Evolutionary conservation across 2,888 invertebrate genomes (phyloP).

Genomic region (Elmis aenea): DNA sequence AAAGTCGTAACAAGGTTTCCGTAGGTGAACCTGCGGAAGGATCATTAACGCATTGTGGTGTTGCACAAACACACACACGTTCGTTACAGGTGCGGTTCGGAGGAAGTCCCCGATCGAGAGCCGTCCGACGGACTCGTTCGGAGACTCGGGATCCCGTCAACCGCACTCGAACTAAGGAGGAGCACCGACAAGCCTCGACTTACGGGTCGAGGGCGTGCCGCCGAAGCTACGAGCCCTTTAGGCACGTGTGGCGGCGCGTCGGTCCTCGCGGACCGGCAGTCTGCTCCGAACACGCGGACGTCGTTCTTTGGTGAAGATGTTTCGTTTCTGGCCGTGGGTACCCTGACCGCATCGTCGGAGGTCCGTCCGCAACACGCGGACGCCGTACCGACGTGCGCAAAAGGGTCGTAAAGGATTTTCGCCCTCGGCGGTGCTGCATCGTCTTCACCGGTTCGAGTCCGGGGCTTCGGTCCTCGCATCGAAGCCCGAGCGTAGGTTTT

Average conservation of each 20-base stretch:
- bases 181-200: background rate
- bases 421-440: background rate
- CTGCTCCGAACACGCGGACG: too few relatives aligned
- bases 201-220: background rate
- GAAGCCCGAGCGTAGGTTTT: too few relatives aligned
- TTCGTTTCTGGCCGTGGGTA: too few relatives aligned
- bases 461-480: too few relatives aligned
- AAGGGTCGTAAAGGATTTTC: too few relatives aligned
- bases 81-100: background rate
- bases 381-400: too few relatives aligned
- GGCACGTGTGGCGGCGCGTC: background rate
- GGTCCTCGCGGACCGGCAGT: too few relatives aligned
- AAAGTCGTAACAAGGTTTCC: constrained; percentile 64
- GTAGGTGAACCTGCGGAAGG: constrained; percentile 59
- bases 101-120: background rate
- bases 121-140: constrained; percentile 49
- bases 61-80: constrained; percentile 60
- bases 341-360: too few relatives aligned
- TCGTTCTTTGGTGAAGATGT: too few relatives aligned
- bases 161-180: background rate
- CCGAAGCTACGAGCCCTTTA: background rate
- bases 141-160: constrained; percentile 54
- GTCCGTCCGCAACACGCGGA: too few relatives aligned
- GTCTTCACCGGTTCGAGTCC: background rate
- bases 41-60: constrained; percentile 58